Evolutionary conservation across 2,888 invertebrate genomes (phyloP), one percentile per base, ranked within the genome.

Genomic region (Tolmerus cingulatus): DNA sequence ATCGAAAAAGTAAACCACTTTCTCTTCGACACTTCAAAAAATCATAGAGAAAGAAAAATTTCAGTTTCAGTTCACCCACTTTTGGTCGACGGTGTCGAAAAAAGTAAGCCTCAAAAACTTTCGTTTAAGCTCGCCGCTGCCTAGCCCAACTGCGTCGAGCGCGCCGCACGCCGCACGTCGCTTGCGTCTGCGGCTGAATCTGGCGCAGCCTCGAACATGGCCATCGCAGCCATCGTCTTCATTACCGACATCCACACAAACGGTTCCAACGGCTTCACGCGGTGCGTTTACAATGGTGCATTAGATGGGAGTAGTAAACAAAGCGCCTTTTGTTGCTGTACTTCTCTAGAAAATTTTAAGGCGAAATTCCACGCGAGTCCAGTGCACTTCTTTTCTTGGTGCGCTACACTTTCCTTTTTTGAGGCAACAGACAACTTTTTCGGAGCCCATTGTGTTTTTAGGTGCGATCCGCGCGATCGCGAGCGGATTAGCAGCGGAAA

Each of bases 41-140:
- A 23, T 40, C 27, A 46, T 74, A 46, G 43, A 74, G 43, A 85
- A 40, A 74, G 85, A 85, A 85, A 85, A 74, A 85, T 85, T 85
- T 85, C 85, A 85, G 74, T 85, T 74, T 85, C 85, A 85, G 85
- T 74, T 85, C 85, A 85, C 85, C 85, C 85, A 85, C 79, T 79
- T 79, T 79, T 79, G 4, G 23, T 30, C 27, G n/a, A n/a, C 16
- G 43, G 4, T 14, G 27, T 46, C 9, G 27, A 27, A 79, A 46
- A 79, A 46, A 16, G 34, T 19, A 51, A 46, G 27, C 37, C 34
- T 8, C 0, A 55, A 34, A 40, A 74, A 84, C 85, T 85, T 85
- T 85, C 85, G 37, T 84, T 84, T 66, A 23, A 84, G 16, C 40
- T 14, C 27, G 23, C 23, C 30, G 43, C 23, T 74, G 23, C 40